Conservation (phyloP, 1,140 invertebrate genomes). For the Lerema accius region DNA sequence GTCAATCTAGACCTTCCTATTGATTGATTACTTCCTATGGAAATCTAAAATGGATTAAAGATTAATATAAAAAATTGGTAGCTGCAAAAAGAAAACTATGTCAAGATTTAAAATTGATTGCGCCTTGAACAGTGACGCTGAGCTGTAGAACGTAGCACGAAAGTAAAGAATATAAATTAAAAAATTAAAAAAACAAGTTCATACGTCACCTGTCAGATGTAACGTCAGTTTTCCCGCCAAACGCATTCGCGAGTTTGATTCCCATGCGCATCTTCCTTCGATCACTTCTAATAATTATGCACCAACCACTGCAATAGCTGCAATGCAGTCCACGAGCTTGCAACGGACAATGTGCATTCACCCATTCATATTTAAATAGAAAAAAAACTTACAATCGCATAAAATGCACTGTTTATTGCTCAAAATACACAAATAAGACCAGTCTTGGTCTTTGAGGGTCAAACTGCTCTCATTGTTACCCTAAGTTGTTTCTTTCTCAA, state of each 20-base stretch:
- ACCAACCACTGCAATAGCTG: constrained; percentile 72
- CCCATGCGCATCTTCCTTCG: constrained; percentile 65
- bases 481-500: constrained; percentile 71
- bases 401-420: constrained; percentile 81
- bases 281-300: constrained; percentile 78
- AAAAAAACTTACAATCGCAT: constrained; percentile 70
- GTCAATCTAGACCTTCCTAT: too few species aligned
- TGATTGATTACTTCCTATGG: too few species aligned
- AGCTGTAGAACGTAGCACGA: too few species aligned
- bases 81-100: too few species aligned
- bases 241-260: constrained; percentile 48
- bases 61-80: too few species aligned
- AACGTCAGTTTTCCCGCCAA: constrained; percentile 65
- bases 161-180: too few species aligned
- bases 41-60: too few species aligned
- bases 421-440: constrained; percentile 80
- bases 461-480: constrained; percentile 71
- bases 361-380: constrained; percentile 74
- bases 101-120: too few species aligned
- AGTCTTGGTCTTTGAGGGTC: constrained; percentile 70
- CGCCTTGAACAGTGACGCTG: too few species aligned
- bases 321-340: constrained; percentile 75
- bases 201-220: constrained; percentile 49
- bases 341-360: constrained; percentile 80
- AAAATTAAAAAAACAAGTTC: constrained; percentile 39